Conservation (phyloP, 2,113 vertebrate species). For the Nerophis ophidion region DNA sequence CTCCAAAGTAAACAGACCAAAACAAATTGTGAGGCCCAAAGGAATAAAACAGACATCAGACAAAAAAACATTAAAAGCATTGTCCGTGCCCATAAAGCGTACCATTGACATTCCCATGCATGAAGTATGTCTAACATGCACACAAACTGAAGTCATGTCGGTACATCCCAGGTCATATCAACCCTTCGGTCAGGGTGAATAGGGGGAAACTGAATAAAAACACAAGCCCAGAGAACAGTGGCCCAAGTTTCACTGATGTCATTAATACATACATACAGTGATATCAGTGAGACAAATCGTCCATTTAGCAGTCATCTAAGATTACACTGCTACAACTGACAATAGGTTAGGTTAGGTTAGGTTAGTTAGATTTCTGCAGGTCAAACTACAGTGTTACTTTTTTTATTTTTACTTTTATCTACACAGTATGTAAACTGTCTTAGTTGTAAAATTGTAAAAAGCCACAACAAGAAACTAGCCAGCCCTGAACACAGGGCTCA, state of each 20-base stretch:
- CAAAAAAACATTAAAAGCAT: neutral
- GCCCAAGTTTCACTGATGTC: neutral
- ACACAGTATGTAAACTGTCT: too few relatives aligned
- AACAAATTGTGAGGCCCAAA: neutral
- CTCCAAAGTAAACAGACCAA: neutral
- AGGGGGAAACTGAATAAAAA: conserved; percentile 17
- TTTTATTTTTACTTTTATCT: too few relatives aligned
- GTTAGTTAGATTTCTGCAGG: too few relatives aligned
- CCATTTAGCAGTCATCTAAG: conserved; percentile 13
- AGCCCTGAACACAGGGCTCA: too few relatives aligned
- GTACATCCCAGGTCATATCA: conserved; percentile 22
- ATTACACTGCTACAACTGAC: neutral
- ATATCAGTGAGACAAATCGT: neutral
- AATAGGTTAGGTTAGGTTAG: too few relatives aligned
- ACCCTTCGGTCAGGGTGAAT: conserved; percentile 19
- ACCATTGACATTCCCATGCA: neutral
- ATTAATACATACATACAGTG: conserved; percentile 8
- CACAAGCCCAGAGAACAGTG: neutral
- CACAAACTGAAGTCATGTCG: neutral
- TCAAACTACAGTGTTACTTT: too few relatives aligned
- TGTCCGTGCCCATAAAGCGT: too few relatives aligned
- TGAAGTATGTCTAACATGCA: conserved; percentile 1
- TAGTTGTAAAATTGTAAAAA: too few relatives aligned
- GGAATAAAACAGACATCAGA: neutral
- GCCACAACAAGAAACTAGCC: too few relatives aligned